Base-by-base conservation (phyloP, 2,888 invertebrate species). In the Leptothorax acervorum region DNA sequence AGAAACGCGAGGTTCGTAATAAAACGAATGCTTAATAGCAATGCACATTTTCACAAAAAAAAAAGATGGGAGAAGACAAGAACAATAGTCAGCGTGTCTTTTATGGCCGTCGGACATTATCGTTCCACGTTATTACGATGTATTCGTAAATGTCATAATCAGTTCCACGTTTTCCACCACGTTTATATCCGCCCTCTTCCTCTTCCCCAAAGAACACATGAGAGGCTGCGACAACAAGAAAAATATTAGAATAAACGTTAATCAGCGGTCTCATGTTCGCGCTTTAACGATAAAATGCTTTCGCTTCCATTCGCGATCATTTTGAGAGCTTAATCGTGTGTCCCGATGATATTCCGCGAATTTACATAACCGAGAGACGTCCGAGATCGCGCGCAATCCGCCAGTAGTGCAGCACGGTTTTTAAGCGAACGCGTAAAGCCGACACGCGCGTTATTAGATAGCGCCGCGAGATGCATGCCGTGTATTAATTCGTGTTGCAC, bases 241-340 rank as follows among this genome's bases (percentile, higher is more conserved):
- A 90, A 90, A 87, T 90, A 90, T 90, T 86, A 83, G 82, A 88
- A 85, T 84, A 88, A 90, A 86, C 82, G 87, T 81, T 79, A 83
- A 83, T 76, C 79, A 81, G 53, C 73, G 83, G 85, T 73, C 35
- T 48, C 73, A 62, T 79, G 85, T 75, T 76, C 82, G 62, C 75
- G 85, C 79, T 88, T 88, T 81, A 83, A 79, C 84, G 23, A 86
- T 31, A 73, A 85, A 42, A 84, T 73, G 75, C 81, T 86, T 83
- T 60, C 76, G 71, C 31, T 84, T 84, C 39, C 83, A 82, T 85
- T 88, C 71, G 86, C 87, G 85, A 90, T 90, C 87, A 87, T 88
- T 88, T 85, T 87, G 83, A 84, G 85, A 81, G 84, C 87, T 90
- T 90, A 90, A 90, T 90, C 87, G 90, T 68, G 84, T 71, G 63